Evolutionary conservation across 2,888 invertebrate genomes (phyloP).

Genomic region (Polylopha cassiicola): DNA sequence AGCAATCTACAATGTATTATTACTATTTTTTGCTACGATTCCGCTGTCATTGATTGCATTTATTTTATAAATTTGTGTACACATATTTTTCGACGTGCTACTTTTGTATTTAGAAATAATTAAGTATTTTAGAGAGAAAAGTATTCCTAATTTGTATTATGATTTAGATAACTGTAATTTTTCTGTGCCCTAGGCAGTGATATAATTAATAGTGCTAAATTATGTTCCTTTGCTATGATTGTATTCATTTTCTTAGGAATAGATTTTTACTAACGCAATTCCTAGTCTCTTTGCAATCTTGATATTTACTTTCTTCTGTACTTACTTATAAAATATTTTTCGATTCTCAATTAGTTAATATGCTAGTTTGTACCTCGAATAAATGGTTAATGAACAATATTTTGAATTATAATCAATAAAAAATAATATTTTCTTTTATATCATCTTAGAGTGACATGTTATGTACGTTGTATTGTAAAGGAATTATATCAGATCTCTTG

Average conservation of each 20-base stretch:
- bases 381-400: slow-evolving; percentile 7
- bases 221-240: slow-evolving; percentile 44
- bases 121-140: slow-evolving; percentile 36
- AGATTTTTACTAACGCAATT: slow-evolving; percentile 10
- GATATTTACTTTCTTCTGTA: no score
- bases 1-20: no score
- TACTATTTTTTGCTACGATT: slow-evolving; percentile 1
- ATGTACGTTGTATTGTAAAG: slow-evolving; percentile 40
- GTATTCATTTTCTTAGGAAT: slow-evolving; percentile 35
- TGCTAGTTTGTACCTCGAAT: slow-evolving; percentile 17
- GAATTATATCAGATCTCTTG: slow-evolving; percentile 70
- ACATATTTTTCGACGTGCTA: slow-evolving; percentile 53
- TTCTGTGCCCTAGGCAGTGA: slow-evolving; percentile 40
- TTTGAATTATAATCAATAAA: slow-evolving; percentile 7
- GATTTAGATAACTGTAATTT: slow-evolving; percentile 29
- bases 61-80: slow-evolving; percentile 39
- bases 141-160: slow-evolving; percentile 34
- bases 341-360: slow-evolving; percentile 23
- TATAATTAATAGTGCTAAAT: slow-evolving; percentile 24
- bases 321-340: slow-evolving; percentile 30
- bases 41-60: slow-evolving; percentile 42
- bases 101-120: slow-evolving; percentile 41
- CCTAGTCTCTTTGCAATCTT: slow-evolving; percentile 22
- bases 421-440: slow-evolving; percentile 20
- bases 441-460: slow-evolving; percentile 17